These are phyloP conservation scores for Microcebus lehilahytsara DNA, from an alignment of 2,113 vertebrate genomes.

Conservation along the genomic window DNA sequence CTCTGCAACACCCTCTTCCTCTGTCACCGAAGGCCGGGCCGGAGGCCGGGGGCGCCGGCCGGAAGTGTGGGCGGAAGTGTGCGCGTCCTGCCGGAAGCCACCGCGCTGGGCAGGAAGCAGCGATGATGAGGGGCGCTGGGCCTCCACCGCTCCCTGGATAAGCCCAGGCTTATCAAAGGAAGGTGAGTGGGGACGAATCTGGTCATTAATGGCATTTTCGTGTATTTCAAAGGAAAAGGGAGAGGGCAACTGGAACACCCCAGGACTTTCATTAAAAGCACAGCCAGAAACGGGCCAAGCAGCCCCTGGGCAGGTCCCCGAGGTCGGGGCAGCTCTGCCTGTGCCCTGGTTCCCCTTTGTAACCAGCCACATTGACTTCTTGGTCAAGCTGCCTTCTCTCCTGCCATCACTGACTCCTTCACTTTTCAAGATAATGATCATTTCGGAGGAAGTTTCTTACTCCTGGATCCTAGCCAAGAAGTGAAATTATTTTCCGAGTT, in stretches of 20 bases:
- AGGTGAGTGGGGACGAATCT: neutral
- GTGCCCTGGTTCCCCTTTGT: neutral
- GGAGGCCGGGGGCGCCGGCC: neutral
- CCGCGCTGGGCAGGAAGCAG: neutral
- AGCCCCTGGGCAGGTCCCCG: neutral
- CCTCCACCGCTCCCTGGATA: neutral
- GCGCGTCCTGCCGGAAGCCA: conserved; percentile 40
- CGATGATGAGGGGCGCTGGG: neutral
- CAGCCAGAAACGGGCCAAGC: neutral
- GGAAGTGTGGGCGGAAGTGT: neutral
- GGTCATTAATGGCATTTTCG: neutral
- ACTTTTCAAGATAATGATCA: neutral
- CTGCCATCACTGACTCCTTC: neutral
- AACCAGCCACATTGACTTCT: neutral
- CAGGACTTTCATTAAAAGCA: neutral
- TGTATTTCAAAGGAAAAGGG: conserved; percentile 40
- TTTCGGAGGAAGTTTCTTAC: conserved; percentile 31
- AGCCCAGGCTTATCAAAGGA: neutral
- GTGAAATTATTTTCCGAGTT: neutral
- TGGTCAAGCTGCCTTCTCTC: conserved; percentile 11
- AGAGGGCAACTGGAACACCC: neutral
- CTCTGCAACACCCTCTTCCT: neutral
- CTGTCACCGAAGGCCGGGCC: neutral
- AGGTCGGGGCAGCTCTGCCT: neutral
- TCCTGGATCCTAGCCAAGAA: conserved; percentile 22